phyloP scores from a whole-genome alignment of 1,140 invertebrate genomes.

The Homarus americanus region DNA sequence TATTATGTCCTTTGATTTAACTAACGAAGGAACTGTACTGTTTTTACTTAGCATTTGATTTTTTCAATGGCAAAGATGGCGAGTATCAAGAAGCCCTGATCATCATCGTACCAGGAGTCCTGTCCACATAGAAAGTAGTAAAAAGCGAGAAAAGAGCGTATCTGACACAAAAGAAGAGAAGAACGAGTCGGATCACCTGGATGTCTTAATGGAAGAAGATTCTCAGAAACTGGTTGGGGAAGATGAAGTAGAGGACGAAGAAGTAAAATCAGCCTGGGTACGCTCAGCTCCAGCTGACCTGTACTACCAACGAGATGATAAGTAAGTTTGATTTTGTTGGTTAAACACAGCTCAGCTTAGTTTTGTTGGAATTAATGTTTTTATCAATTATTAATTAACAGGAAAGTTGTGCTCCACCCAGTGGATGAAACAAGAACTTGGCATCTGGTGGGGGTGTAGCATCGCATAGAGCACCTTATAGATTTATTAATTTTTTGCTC shows the following conservation, averaged over 20 bases:
- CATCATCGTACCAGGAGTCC: not conserved
- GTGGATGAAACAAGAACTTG: too few species aligned
- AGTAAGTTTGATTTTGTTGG: conserved; percentile 50
- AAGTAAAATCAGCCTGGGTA: conserved; percentile 51
- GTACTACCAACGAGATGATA: conserved; percentile 67
- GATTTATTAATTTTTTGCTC: too few species aligned
- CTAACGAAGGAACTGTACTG: too few species aligned
- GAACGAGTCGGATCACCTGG: not conserved
- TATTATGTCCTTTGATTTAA: too few species aligned
- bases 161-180: not conserved
- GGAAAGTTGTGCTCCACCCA: too few species aligned
- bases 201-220: conserved; percentile 14
- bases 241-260: conserved; percentile 40
- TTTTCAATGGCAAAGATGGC: not conserved
- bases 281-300: conserved; percentile 74
- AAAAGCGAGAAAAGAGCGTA: not conserved
- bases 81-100: conserved; percentile 1
- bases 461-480: too few species aligned
- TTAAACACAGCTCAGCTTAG: too few species aligned
- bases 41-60: too few species aligned
- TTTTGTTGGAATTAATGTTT: too few species aligned
- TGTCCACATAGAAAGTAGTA: not conserved
- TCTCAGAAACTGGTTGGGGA: not conserved
- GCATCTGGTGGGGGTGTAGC: too few species aligned
- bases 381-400: too few species aligned